Percentiles rank a stretch among this genome's conserved stretches.
These are phyloP conservation scores for Oscheius sp. DNA, from an alignment of 1,140 invertebrate genomes.

Conservation along the genomic window DNA sequence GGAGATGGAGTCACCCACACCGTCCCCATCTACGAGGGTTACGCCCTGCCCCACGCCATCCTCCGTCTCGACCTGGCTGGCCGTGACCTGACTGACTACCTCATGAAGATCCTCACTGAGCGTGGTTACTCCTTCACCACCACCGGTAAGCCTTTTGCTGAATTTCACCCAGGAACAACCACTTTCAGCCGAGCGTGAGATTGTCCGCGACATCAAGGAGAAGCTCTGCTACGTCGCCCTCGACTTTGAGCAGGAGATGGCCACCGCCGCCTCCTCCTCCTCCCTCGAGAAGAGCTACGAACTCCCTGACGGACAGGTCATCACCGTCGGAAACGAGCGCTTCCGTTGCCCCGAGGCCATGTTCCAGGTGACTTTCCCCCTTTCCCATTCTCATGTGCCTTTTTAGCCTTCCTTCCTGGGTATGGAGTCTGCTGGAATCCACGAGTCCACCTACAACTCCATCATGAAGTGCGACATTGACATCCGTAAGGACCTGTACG, in stretches of 20 bases:
- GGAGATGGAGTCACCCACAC: constrained; percentile 52
- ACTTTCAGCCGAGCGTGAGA: constrained; percentile 80
- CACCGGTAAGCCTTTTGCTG: background rate
- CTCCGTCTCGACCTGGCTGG: constrained; percentile 43
- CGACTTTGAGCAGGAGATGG: constrained; percentile 91
- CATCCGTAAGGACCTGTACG: constrained; percentile 62
- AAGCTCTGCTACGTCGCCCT: constrained; percentile 72
- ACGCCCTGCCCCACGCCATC: constrained; percentile 45
- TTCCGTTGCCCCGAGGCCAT: constrained; percentile 62
- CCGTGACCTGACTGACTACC: constrained; percentile 47
- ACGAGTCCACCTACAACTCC: constrained; percentile 61
- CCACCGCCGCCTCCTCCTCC: constrained; percentile 71
- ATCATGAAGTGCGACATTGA: constrained; percentile 62
- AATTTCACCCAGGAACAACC: no score
- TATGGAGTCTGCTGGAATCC: constrained; percentile 61
- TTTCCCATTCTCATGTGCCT: background rate
- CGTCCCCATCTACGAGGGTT: constrained; percentile 53
- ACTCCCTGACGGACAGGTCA: constrained; percentile 62
- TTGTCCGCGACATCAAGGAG: constrained; percentile 80
- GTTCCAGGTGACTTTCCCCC: constrained; percentile 42
- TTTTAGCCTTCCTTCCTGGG: constrained; percentile 59
- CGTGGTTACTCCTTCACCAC: constrained; percentile 40
- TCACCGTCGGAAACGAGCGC: constrained; percentile 62
- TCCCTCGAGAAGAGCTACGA: constrained; percentile 63
- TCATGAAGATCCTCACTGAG: constrained; percentile 46